A percentile compares a stretch with the other conserved stretches of the same genome.
Evolutionary conservation across 2,888 invertebrate genomes (phyloP).

Genomic region (Callyntrura guangdongensis): DNA sequence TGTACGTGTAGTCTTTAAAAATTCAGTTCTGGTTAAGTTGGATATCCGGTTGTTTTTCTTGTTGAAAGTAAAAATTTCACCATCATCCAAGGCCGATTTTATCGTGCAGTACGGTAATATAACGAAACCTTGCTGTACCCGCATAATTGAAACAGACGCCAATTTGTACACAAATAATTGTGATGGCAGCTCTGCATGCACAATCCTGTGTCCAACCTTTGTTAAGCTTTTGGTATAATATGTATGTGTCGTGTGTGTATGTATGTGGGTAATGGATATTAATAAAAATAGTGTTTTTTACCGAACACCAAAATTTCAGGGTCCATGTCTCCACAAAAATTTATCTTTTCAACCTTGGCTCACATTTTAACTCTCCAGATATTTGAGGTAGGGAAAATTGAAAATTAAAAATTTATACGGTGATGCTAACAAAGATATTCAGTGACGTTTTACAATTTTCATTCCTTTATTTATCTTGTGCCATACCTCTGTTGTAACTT

Average conservation of each 20-base stretch:
- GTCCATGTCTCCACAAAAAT: background rate
- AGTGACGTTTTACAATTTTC: conserved; percentile 4
- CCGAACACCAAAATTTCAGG: no score
- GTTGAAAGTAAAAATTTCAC: no score
- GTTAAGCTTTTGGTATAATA: no score
- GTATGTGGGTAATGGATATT: no score
- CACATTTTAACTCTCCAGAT: conserved; percentile 41
- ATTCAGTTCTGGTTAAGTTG: background rate
- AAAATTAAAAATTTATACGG: conserved; percentile 75
- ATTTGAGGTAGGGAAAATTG: conserved; percentile 60
- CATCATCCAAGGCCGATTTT: no score
- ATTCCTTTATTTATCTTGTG: conserved; percentile 15
- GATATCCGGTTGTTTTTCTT: no score
- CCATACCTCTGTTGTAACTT: conserved; percentile 7
- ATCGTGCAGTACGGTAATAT: background rate
- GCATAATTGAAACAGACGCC: no score
- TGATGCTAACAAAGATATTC: conserved; percentile 19
- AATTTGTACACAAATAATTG: no score
- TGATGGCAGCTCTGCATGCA: no score
- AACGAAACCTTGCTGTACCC: background rate
- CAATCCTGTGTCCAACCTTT: no score
- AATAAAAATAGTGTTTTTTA: background rate
- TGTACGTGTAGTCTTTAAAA: background rate
- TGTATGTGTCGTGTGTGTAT: no score
- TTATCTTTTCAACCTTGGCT: conserved; percentile 39